Percentiles rank a stretch among this genome's conserved stretches.
These are phyloP conservation scores for Ichneumoninae sp. DNA, from an alignment of 2,888 invertebrate species.

Conservation along the genomic window DNA sequence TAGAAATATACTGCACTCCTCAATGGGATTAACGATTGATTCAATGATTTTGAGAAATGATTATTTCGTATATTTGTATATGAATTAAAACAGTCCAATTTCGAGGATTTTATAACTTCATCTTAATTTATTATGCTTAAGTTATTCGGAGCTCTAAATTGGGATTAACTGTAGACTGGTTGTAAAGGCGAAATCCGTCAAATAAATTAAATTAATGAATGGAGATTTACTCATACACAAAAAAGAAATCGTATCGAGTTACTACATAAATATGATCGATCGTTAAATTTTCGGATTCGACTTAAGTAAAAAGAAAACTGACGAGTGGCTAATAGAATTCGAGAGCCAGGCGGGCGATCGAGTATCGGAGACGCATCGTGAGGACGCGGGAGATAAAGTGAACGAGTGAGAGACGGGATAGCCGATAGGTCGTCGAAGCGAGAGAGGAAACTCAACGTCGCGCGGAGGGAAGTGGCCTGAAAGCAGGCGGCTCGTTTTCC, in stretches of 20 bases:
- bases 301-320: constrained; percentile 1
- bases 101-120: neutral
- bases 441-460: constrained; percentile 46
- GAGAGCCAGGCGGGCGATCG: neutral
- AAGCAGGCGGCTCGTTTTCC: constrained; percentile 47
- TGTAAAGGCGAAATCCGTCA: too few species aligned
- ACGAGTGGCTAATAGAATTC: neutral
- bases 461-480: constrained; percentile 48
- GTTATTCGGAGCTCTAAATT: too few species aligned
- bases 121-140: neutral
- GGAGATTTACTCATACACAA: neutral
- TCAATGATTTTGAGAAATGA: neutral
- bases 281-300: neutral
- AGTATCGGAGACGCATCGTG: constrained; percentile 21
- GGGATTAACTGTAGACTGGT: too few species aligned
- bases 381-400: constrained; percentile 31
- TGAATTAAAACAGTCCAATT: neutral
- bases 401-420: constrained; percentile 2
- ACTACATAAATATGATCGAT: neutral
- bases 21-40: too few species aligned
- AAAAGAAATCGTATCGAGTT: neutral
- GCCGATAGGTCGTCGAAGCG: constrained; percentile 36
- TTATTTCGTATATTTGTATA: neutral
- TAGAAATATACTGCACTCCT: neutral
- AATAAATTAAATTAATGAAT: neutral